phyloP scores from a whole-genome alignment of 2,797 vertebrate genomes.

The Taenioides sp. region DNA sequence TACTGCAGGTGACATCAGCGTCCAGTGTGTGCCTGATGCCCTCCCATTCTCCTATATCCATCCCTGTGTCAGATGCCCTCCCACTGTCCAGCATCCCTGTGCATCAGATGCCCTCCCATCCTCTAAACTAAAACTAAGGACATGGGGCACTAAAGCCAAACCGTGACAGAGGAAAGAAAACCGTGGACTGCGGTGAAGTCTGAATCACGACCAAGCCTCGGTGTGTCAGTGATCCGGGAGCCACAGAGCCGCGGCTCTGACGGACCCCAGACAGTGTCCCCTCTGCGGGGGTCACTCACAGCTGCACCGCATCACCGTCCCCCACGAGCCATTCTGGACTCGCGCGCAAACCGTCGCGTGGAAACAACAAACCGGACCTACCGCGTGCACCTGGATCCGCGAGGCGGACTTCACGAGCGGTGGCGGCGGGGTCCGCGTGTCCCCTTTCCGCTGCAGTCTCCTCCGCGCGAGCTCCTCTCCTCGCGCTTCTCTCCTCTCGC shows the following conservation, averaged over 20 bases:
- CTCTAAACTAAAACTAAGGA: too few species aligned
- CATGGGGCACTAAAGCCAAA: too few species aligned
- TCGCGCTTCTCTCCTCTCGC: constrained; percentile 75
- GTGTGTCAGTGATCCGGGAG: too few species aligned
- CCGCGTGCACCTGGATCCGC: constrained; percentile 70
- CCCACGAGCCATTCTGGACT: not conserved
- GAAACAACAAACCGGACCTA: constrained; percentile 43
- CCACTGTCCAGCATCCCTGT: not conserved
- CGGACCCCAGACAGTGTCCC: not conserved
- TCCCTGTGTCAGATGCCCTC: not conserved
- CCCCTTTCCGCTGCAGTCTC: constrained; percentile 54
- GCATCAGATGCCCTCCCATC: too few species aligned
- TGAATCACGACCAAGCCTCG: not conserved
- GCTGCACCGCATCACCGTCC: not conserved
- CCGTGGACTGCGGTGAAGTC: too few species aligned
- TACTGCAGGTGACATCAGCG: too few species aligned
- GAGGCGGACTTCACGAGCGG: constrained; percentile 72
- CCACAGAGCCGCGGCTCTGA: too few species aligned
- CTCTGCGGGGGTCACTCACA: not conserved
- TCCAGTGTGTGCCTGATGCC: too few species aligned
- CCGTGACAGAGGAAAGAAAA: too few species aligned
- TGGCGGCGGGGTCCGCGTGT: constrained; percentile 66
- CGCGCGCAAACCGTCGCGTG: not conserved
- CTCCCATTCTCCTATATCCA: too few species aligned
- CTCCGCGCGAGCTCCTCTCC: constrained; percentile 56